Evolutionary conservation across 2,113 vertebrate species (phyloP).

Genomic region (Balaeniceps rex): DNA sequence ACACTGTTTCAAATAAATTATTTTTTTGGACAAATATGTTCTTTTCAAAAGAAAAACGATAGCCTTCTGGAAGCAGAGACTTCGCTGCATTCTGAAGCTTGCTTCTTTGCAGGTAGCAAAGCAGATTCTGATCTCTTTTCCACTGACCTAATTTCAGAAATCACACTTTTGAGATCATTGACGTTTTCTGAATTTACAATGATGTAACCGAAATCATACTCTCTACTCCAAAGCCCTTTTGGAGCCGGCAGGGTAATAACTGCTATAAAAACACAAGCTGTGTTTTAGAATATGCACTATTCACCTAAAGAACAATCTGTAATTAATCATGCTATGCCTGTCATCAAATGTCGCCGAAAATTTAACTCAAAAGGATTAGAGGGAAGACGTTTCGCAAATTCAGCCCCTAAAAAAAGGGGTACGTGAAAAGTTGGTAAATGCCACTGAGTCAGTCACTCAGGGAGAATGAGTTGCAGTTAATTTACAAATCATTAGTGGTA

Average conservation of each 20-base stretch:
- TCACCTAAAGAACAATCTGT: constrained; percentile 50
- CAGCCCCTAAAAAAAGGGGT: not conserved
- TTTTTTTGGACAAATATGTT: not conserved
- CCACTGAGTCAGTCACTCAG: not conserved
- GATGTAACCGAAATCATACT: constrained; percentile 37
- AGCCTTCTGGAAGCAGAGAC: not conserved
- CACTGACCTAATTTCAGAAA: constrained; percentile 51
- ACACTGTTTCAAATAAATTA: not conserved
- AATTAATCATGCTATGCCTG: constrained; percentile 25
- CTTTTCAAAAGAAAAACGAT: not conserved
- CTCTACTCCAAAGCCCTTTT: constrained; percentile 22
- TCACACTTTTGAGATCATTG: constrained; percentile 57
- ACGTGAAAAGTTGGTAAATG: constrained; percentile 6
- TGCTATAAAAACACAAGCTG: constrained; percentile 62
- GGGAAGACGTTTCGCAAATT: not conserved
- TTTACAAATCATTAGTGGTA: constrained; percentile 28
- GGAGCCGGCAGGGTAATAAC: constrained; percentile 34
- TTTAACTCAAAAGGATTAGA: not conserved
- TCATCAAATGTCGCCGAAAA: constrained; percentile 7
- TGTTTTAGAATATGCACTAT: constrained; percentile 31
- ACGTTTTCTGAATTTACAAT: constrained; percentile 55
- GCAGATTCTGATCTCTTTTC: constrained; percentile 42
- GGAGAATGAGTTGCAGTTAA: not conserved
- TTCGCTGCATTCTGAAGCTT: not conserved
- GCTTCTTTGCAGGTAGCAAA: constrained; percentile 37